These are phyloP conservation scores for pig (Sus scrofa) DNA, from an alignment of 2,113 vertebrate genomes.

Conservation along the genomic window T2T-Sscrofa CM000824.6:170544001-170544500, in stretches of 20 bases:
- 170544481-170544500: neutral
- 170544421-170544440: neutral
- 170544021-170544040: neutral
- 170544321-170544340: too few relatives aligned
- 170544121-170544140: neutral
- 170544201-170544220: neutral
- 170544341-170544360: neutral
- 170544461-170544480: neutral
- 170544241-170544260: neutral
- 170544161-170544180: neutral
- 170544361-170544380: constrained; percentile 26
- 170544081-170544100: neutral
- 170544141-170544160: neutral
- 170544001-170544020: constrained; percentile 43
- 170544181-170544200: neutral
- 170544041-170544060: neutral
- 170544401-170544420: neutral
- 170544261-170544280: neutral
- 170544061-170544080: neutral
- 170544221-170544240: neutral
- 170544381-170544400: neutral
- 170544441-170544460: constrained; percentile 16
- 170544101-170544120: neutral
- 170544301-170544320: too few relatives aligned
- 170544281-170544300: neutral